Conservation (phyloP, 1,140 invertebrate species). For the Pseudomyrmex dendroicus region DNA sequence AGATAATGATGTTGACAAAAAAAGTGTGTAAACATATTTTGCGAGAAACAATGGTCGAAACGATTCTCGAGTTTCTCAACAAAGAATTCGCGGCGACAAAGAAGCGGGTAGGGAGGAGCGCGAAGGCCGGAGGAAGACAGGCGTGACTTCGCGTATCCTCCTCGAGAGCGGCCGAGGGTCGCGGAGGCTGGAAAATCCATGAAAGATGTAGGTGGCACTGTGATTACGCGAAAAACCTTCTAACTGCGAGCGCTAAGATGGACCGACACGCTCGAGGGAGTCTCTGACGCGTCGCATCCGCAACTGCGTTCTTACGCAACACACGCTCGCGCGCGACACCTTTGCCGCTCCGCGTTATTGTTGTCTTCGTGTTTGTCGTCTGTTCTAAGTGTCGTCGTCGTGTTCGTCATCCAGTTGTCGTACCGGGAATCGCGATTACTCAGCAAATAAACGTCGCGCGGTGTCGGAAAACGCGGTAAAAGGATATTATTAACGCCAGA, state of each 20-base stretch:
- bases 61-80: conserved; percentile 54
- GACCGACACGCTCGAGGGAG: conserved; percentile 75
- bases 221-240: conserved; percentile 65
- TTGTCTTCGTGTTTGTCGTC: conserved; percentile 70
- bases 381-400: conserved; percentile 68
- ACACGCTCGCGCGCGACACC: conserved; percentile 55
- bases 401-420: conserved; percentile 44
- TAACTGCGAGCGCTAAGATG: conserved; percentile 64
- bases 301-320: conserved; percentile 69
- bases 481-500: conserved; percentile 50
- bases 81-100: conserved; percentile 35
- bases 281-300: conserved; percentile 77
- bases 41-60: conserved; percentile 21
- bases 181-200: conserved; percentile 64
- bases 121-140: conserved; percentile 68
- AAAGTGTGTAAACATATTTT: not conserved
- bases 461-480: conserved; percentile 27
- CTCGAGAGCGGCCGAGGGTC: conserved; percentile 49
- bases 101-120: conserved; percentile 24
- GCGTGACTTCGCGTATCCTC: conserved; percentile 60
- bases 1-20: not conserved
- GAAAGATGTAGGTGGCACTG: conserved; percentile 66
- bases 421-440: conserved; percentile 49
- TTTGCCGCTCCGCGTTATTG: conserved; percentile 69
- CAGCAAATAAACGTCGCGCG: conserved; percentile 21